Evolutionary conservation across 2,888 invertebrate genomes (phyloP).

Genomic region (Meghimatium bilineatum): DNA sequence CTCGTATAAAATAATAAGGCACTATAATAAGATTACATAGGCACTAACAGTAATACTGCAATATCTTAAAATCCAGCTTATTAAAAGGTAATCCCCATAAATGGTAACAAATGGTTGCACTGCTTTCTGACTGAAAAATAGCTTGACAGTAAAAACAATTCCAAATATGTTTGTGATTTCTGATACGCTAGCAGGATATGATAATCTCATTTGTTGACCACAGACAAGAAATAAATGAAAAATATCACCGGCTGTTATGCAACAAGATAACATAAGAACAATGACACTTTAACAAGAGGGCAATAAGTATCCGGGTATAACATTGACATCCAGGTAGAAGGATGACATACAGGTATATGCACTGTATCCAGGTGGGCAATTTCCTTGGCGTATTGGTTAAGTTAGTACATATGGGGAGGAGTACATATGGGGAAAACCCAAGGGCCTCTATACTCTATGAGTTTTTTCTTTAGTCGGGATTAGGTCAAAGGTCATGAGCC

Average conservation of each 20-base stretch:
- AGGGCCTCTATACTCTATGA: too few relatives aligned
- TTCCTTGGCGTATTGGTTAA: too few relatives aligned
- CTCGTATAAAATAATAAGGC: conserved; percentile 3
- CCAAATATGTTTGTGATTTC: background rate
- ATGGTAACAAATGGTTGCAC: background rate
- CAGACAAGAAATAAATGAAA: background rate
- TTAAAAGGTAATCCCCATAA: background rate
- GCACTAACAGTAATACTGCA: conserved; percentile 28
- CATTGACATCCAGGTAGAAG: too few relatives aligned
- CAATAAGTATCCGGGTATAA: too few relatives aligned
- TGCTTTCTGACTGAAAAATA: background rate
- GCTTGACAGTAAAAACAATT: background rate
- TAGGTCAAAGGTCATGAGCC: too few relatives aligned
- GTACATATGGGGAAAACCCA: too few relatives aligned
- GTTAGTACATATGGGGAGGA: too few relatives aligned
- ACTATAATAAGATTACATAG: conserved; percentile 11
- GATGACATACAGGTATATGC: too few relatives aligned
- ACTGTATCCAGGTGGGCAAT: too few relatives aligned
- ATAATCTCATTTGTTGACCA: background rate
- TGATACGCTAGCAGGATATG: background rate
- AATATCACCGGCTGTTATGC: conserved; percentile 17
- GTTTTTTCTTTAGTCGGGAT: too few relatives aligned
- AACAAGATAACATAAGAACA: background rate
- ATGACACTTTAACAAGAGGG: background rate
- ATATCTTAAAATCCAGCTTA: background rate